These are phyloP conservation scores for Brenthis hecate DNA, from an alignment of 2,888 invertebrate genomes.

Conservation along the genomic window DNA sequence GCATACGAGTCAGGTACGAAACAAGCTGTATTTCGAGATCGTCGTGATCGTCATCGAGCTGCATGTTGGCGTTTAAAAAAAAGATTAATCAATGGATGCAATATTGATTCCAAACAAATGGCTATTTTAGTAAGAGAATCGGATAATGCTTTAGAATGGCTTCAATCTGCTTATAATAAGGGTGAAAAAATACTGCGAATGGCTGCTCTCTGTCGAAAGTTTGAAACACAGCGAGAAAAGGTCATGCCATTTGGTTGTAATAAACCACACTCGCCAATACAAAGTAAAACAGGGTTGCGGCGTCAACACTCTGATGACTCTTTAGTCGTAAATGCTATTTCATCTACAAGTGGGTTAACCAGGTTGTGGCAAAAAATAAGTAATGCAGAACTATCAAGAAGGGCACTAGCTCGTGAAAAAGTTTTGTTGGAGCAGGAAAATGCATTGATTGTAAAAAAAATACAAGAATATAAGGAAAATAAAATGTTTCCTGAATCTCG, in stretches of 20 bases:
- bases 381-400: slow-evolving; percentile 65
- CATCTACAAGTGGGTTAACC: slow-evolving; percentile 62
- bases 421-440: slow-evolving; percentile 64
- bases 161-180: slow-evolving; percentile 66
- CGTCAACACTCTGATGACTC: slow-evolving; percentile 59
- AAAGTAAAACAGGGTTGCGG: slow-evolving; percentile 51
- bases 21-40: slow-evolving; percentile 70
- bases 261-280: slow-evolving; percentile 54
- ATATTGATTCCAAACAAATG: slow-evolving; percentile 57
- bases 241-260: slow-evolving; percentile 65
- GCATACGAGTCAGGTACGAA: slow-evolving; percentile 74
- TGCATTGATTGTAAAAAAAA: slow-evolving; percentile 48
- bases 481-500: slow-evolving; percentile 45
- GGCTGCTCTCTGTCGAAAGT: slow-evolving; percentile 79
- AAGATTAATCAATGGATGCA: slow-evolving; percentile 54
- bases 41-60: slow-evolving; percentile 64
- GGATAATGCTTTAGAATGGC: slow-evolving; percentile 65
- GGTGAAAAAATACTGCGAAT: slow-evolving; percentile 78
- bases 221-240: slow-evolving; percentile 80
- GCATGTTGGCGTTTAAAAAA: slow-evolving; percentile 64
- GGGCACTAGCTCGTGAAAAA: slow-evolving; percentile 68
- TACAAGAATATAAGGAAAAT: slow-evolving; percentile 51
- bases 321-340: slow-evolving; percentile 59
- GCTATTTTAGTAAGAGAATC: slow-evolving; percentile 61
- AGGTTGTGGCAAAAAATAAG: slow-evolving; percentile 72